Base-by-base conservation (phyloP, 2,888 invertebrate species). In the Leucophenga maculata region DNA sequence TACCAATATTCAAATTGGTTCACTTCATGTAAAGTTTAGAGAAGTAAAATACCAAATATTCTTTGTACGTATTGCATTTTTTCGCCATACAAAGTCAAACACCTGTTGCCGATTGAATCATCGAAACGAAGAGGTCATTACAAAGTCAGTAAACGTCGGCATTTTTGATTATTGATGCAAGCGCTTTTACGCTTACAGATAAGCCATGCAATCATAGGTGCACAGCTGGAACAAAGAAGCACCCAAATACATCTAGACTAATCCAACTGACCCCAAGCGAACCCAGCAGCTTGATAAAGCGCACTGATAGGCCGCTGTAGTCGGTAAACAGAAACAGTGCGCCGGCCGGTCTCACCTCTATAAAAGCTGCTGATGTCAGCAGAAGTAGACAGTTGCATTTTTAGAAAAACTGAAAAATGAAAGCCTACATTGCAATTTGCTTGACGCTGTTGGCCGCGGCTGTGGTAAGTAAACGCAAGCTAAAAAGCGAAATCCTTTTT, bases 361-460 rank as follows among this genome's bases (percentile, higher is more conserved):
- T 50, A 72, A 77, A 77, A 69, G 72, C 71, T 50, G 46, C 65
- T 48, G 9, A 50, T 31, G 22, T 54, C 50, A 50, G 55, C 46
- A 44, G 39, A 52, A 16, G 14, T 4, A n/a, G 69, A 54, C 76
- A 76, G 75, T 77, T 71, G 65, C 62, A 69, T 26, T 20, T 16
- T 59, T 50, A 6, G 8, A n/a, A 44, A 16, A 50, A 67, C 32
- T 14, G 9, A 52, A 70, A 62, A 62, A 82, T 82, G 82, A 80
- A 81, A 73, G 54, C 76, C 62, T 73, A 74, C 68, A 48, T 80
- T 65, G 77, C 72, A 68, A 57, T 78, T 64, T 72, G 39, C 6
- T 13, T 77, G 68, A 74, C 72, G 59, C 68, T 32, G n/a, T 14
- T 80, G 18, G 48, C 70, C 18, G 74, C 68, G 9, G 39, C 73